Conservation (phyloP, 2,888 invertebrate genomes). For the Hipparchia semele region DNA sequence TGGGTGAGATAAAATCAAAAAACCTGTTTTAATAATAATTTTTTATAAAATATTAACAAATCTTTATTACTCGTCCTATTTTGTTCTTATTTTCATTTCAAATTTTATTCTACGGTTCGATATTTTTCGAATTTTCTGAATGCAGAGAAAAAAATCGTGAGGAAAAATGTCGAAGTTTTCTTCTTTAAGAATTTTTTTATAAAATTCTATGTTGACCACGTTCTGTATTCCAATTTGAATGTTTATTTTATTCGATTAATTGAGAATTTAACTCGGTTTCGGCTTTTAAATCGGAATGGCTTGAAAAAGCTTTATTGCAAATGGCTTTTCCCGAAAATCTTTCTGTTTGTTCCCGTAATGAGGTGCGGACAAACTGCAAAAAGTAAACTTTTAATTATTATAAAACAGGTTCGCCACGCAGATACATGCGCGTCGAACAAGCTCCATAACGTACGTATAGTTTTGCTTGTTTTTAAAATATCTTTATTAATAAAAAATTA, state of each 20-base stretch:
- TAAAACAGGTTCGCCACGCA: not conserved
- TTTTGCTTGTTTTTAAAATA: too few species aligned
- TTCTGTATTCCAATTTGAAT: constrained; percentile 3
- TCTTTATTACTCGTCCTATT: too few species aligned
- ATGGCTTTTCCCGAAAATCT: constrained; percentile 24
- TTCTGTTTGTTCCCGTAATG: constrained; percentile 28
- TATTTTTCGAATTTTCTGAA: too few species aligned
- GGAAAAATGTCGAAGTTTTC: too few species aligned
- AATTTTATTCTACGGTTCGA: too few species aligned
- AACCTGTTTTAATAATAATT: too few species aligned
- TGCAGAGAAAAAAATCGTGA: too few species aligned
- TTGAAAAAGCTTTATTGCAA: constrained; percentile 18
- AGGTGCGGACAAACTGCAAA: constrained; percentile 21
- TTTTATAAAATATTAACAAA: too few species aligned
- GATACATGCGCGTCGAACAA: not conserved
- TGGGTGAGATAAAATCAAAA: too few species aligned
- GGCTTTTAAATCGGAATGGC: constrained; percentile 20
- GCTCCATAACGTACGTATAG: not conserved
- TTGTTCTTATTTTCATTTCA: too few species aligned
- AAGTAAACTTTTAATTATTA: constrained; percentile 25
- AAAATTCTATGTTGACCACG: not conserved
- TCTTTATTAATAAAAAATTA: too few species aligned
- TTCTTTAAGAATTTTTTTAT: not conserved
- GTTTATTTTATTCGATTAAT: constrained; percentile 13
- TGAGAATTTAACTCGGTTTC: constrained; percentile 4